Evolutionary conservation across 2,797 vertebrate genomes (phyloP).

Genomic region (Chrosomus eos): DNA sequence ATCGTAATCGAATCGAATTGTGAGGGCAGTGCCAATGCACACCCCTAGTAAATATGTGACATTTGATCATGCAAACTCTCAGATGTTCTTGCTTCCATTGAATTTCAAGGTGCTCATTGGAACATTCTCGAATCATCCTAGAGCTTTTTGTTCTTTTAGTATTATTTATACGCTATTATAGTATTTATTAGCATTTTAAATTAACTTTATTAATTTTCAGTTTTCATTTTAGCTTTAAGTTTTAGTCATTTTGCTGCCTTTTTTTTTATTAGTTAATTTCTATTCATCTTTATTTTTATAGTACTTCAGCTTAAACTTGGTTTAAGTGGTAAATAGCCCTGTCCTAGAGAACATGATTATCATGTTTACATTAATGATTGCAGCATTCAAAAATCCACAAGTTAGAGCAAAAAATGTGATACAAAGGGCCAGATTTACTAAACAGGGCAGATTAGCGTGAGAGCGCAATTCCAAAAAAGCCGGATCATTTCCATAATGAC

Average conservation of each 20-base stretch:
- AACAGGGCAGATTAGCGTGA: too few species aligned
- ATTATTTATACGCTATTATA: background rate
- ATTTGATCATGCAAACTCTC: background rate
- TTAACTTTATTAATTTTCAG: background rate
- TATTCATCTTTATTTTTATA: too few species aligned
- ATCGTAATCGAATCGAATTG: too few species aligned
- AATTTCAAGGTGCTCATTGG: background rate
- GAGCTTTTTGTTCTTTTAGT: background rate
- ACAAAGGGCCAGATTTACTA: too few species aligned
- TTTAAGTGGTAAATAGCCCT: background rate
- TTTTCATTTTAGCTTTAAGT: background rate
- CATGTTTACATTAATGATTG: background rate
- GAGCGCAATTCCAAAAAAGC: too few species aligned
- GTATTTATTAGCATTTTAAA: background rate
- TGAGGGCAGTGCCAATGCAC: too few species aligned
- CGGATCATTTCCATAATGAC: too few species aligned
- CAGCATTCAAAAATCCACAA: background rate
- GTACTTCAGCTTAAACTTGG: too few species aligned
- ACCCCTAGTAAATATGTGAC: background rate
- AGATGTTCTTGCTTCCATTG: background rate
- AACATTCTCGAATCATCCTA: background rate
- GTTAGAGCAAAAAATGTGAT: background rate
- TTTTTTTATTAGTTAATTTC: too few species aligned
- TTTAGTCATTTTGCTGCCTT: too few species aligned
- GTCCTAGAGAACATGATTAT: background rate